Conservation (phyloP, 2,797 vertebrate species). For the Crocodylus rhombifer region DNA sequence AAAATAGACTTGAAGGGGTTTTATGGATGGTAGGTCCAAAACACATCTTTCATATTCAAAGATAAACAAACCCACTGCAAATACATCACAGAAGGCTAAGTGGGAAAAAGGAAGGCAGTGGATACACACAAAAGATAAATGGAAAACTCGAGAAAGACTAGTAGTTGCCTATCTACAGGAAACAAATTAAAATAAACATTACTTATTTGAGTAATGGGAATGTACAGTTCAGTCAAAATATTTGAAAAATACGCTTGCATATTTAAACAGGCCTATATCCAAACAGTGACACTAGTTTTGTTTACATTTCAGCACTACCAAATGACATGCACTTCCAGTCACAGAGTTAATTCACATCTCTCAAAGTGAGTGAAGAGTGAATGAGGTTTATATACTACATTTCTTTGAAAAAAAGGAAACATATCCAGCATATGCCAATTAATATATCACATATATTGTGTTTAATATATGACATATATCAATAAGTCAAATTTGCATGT, state of each 20-base stretch:
- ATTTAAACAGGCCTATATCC: constrained; percentile 9
- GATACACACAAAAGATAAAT: neutral
- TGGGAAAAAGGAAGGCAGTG: neutral
- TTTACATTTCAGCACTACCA: constrained; percentile 18
- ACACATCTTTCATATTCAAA: neutral
- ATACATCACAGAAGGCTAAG: neutral
- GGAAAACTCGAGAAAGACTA: neutral
- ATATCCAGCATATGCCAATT: neutral
- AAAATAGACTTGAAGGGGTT: neutral
- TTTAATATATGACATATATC: neutral
- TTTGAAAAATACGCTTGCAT: constrained; percentile 9
- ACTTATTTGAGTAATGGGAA: neutral
- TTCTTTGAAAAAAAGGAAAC: neutral
- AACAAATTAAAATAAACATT: constrained; percentile 36
- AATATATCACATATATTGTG: neutral
- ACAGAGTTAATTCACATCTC: neutral
- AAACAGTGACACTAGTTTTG: constrained; percentile 14
- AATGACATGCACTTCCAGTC: neutral
- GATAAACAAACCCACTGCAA: neutral
- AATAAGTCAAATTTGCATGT: neutral
- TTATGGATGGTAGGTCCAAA: neutral
- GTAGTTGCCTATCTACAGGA: neutral
- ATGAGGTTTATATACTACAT: neutral
- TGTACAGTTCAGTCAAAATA: constrained; percentile 4
- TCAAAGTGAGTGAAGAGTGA: constrained; percentile 19